These are phyloP conservation scores for Panagrolaimus sp. DNA, from an alignment of 1,140 invertebrate genomes.

Conservation along the genomic window DNA sequence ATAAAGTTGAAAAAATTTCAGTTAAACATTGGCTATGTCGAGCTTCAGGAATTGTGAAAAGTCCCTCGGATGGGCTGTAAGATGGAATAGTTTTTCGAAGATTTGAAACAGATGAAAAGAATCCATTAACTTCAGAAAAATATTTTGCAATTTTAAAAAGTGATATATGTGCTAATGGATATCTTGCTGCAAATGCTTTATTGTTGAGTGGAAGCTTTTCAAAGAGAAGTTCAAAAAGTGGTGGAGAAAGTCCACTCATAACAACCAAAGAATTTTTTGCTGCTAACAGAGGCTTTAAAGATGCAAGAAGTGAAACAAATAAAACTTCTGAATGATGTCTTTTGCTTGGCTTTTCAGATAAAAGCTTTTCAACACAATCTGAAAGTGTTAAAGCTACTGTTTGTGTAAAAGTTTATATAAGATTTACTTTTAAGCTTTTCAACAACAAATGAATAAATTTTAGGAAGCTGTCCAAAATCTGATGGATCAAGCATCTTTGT, in stretches of 20 bases:
- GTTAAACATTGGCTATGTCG: too few species aligned
- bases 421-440: neutral
- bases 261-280: conserved; percentile 3
- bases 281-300: neutral
- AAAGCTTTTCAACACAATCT: neutral
- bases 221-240: neutral
- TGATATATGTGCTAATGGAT: neutral
- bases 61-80: too few species aligned
- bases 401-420: neutral
- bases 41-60: too few species aligned
- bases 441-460: neutral
- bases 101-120: neutral
- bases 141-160: neutral
- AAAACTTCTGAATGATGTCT: neutral
- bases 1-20: too few species aligned
- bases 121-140: neutral
- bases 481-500: neutral
- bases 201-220: neutral
- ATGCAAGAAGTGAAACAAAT: neutral
- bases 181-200: neutral
- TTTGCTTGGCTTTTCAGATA: neutral
- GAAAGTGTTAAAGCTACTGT: neutral
- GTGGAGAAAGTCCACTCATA: conserved; percentile 5
- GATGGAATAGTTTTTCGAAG: neutral
- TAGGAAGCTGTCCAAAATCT: neutral